Base-by-base conservation (phyloP, 30 jellyfish, hydroid and myxozoan genomes). In the Phacellophora camtschatica region DNA sequence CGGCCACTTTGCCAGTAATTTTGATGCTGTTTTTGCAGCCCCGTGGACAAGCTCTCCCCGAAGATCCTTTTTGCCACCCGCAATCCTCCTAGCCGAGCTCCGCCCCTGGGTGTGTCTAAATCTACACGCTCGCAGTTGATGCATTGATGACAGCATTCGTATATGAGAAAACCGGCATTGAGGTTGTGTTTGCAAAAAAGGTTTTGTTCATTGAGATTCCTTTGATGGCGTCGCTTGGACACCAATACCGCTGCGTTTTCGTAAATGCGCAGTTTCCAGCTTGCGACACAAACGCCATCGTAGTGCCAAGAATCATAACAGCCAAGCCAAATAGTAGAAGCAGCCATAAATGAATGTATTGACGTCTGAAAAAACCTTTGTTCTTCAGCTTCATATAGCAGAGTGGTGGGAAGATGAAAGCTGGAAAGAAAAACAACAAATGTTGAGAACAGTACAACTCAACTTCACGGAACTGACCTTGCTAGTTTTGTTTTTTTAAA, bases 311-410 rank as follows among this genome's bases (percentile, higher is more conserved):
- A 0, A 84, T 19, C 95, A 84, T 84, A 35, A 84, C 73, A 0
- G 86, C 83, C 1, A 84, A 33, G 29, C 95, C 95, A 61, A 84
- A 84, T 8, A 84, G 23, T 5, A 65, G 65, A 63, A 84, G 71
- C 15, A 71, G 55, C 83, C 86, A 84, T 11, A 51, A 68, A 4
- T 23, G 61, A 16, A 84, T 57, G 76, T 72, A 51, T 48, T 63
- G 30, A 42, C 95, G 55, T 23, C 86, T 35, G 77, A 84, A 58
- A 74, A 56, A 84, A 2, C 95, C 95, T 37, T 70, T 42, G 64
- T 46, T 39, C 23, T 68, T 76, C 35, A 84, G 82, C 57, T 84
- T 84, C 88, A 84, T 84, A 79, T 70, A 84, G 84, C 95, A 84
- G 29, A 84, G 66, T 2, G 95, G 87, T 16, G 95, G 95, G 63